phyloP scores from a whole-genome alignment of 2,888 invertebrate genomes.

The Tethea ocularis region DNA sequence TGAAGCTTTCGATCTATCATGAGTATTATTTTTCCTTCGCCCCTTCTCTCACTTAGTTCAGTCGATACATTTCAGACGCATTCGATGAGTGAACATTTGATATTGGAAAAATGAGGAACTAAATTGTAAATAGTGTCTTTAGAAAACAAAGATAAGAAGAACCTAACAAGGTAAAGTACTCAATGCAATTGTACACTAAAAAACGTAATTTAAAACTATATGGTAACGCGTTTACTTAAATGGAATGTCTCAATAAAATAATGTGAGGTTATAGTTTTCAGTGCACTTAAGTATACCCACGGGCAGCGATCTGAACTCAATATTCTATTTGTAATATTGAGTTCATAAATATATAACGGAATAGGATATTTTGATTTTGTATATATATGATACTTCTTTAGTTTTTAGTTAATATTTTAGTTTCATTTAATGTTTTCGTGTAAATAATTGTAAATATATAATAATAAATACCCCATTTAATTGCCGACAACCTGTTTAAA shows the following conservation, averaged over 20 bases:
- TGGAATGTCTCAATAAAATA: conserved; percentile 59
- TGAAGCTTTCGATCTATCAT: conserved; percentile 59
- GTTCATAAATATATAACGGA: too few species aligned
- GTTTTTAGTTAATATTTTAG: too few species aligned
- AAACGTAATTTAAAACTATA: conserved; percentile 34
- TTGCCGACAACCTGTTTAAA: background rate
- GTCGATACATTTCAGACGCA: conserved; percentile 21
- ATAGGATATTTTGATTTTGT: too few species aligned
- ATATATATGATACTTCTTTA: too few species aligned
- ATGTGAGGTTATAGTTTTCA: conserved; percentile 42
- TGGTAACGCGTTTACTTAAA: conserved; percentile 32
- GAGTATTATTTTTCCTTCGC: conserved; percentile 63
- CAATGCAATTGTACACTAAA: conserved; percentile 14
- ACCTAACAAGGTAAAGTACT: background rate
- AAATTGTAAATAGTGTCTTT: background rate
- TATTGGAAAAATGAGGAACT: background rate
- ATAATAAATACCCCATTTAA: too few species aligned
- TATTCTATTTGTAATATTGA: too few species aligned
- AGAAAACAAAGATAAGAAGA: background rate
- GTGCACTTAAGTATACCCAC: conserved; percentile 36
- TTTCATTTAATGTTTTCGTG: too few species aligned
- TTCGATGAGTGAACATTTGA: background rate
- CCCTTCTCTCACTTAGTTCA: conserved; percentile 50
- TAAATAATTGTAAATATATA: too few species aligned
- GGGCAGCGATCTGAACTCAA: too few species aligned